These are phyloP conservation scores for Lissonota sp. DNA, from an alignment of 2,888 invertebrate genomes.

Conservation along the genomic window DNA sequence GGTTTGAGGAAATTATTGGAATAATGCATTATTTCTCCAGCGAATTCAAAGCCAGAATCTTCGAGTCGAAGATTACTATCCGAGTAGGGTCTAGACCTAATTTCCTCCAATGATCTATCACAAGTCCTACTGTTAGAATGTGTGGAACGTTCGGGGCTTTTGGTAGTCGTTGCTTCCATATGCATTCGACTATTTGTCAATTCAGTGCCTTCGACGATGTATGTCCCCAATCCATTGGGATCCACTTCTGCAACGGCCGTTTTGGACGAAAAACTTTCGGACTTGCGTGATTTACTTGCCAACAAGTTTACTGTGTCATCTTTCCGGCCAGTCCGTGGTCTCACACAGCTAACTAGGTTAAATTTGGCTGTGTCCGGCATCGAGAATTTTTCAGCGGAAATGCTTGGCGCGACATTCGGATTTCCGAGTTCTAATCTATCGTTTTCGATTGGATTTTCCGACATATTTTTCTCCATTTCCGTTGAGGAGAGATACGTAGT, in stretches of 20 bases:
- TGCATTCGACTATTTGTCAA: not conserved
- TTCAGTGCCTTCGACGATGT: not conserved
- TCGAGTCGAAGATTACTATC: constrained; percentile 16
- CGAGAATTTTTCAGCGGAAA: constrained; percentile 1
- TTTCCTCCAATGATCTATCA: constrained; percentile 37
- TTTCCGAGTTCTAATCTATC: not conserved
- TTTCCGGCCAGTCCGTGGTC: constrained; percentile 29
- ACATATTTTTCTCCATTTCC: not conserved
- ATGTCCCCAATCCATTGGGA: not conserved
- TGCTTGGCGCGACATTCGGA: constrained; percentile 16
- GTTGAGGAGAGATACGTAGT: not conserved
- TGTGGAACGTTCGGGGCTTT: not conserved
- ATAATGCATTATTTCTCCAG: not conserved
- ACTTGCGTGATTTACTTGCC: constrained; percentile 1
- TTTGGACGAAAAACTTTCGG: not conserved
- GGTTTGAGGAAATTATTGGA: not conserved
- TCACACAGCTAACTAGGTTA: constrained; percentile 29
- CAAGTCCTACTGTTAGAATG: not conserved
- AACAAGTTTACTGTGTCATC: constrained; percentile 36
- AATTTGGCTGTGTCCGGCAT: constrained; percentile 8
- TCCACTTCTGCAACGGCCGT: not conserved
- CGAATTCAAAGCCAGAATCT: constrained; percentile 20
- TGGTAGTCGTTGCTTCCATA: not conserved
- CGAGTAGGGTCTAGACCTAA: constrained; percentile 11
- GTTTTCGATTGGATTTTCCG: not conserved